These are phyloP conservation scores for Sakesphorus luctuosus DNA, from an alignment of 2,113 vertebrate genomes.

Conservation along the genomic window DNA sequence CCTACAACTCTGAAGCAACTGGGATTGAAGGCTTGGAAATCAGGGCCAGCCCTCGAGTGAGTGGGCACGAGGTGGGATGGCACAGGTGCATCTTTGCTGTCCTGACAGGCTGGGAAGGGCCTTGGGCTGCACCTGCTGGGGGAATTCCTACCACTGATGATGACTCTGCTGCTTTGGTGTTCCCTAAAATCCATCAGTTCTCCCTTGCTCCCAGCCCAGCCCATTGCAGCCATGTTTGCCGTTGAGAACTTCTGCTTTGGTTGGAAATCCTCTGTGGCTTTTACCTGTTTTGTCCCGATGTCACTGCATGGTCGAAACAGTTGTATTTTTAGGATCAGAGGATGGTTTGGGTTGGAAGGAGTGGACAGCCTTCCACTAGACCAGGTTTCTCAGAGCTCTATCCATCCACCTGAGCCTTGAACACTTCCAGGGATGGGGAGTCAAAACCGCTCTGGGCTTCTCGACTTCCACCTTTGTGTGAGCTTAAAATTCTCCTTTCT, in stretches of 20 bases:
- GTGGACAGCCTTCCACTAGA: background rate
- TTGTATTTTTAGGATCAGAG: background rate
- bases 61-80: background rate
- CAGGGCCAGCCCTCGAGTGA: background rate
- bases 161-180: background rate
- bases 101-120: rapidly evolving
- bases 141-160: background rate
- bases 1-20: background rate
- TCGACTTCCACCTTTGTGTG: rapidly evolving
- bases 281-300: background rate
- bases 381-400: background rate
- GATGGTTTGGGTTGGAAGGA: background rate
- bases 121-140: background rate
- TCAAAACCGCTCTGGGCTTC: background rate
- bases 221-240: background rate
- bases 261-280: background rate
- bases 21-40: background rate
- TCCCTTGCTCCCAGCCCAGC: background rate
- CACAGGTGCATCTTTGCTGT: rapidly evolving
- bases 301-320: background rate
- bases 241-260: background rate
- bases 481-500: background rate
- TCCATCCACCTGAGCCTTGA: background rate
- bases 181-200: background rate
- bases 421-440: background rate